phyloP scores from a whole-genome alignment of 2,113 vertebrate species.

The Chloroceryle aenea region DNA sequence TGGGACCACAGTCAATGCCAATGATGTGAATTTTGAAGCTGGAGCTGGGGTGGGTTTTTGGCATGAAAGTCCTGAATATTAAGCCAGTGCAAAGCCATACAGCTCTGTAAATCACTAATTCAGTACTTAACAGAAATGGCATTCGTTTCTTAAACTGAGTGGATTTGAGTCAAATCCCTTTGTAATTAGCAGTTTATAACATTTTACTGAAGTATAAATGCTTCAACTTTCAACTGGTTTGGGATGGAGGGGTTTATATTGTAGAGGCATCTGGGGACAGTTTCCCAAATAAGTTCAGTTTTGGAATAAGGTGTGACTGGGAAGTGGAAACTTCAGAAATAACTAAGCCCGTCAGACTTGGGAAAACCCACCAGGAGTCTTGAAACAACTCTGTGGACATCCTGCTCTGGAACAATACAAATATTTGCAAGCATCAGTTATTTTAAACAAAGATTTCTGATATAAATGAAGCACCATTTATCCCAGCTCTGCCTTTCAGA shows the following conservation, averaged over 20 bases:
- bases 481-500: neutral
- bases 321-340: neutral
- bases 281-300: neutral
- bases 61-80: neutral
- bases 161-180: neutral
- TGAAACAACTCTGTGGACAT: neutral
- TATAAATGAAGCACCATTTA: rapidly evolving
- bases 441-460: neutral
- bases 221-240: neutral
- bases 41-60: neutral
- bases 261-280: neutral
- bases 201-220: neutral
- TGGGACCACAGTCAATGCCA: neutral
- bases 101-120: neutral
- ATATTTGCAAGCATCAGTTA: neutral
- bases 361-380: neutral
- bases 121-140: neutral
- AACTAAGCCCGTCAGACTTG: neutral
- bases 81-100: neutral
- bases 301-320: neutral
- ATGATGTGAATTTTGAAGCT: neutral
- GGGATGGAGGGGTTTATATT: neutral
- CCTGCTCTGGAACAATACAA: neutral
- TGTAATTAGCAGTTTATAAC: neutral
- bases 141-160: neutral